Conservation (phyloP, 2,113 vertebrate species). For the Scartelaos histophorus region DNA sequence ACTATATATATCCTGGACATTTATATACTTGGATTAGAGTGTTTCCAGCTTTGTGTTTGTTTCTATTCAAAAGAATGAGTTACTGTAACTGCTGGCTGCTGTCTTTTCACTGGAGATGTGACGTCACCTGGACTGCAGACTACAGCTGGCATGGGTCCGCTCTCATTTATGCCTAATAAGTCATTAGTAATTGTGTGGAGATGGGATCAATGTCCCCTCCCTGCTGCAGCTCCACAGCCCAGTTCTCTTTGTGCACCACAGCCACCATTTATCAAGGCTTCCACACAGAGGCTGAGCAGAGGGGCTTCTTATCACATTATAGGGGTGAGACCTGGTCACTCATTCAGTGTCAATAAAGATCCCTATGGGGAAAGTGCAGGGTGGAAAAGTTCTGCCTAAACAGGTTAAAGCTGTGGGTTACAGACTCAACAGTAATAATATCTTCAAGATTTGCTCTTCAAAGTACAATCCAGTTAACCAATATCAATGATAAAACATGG, state of each 20-base stretch:
- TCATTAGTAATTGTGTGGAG: conserved; percentile 71
- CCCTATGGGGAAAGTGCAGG: conserved; percentile 11
- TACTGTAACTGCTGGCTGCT: conserved; percentile 1
- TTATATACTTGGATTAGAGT: too few species aligned
- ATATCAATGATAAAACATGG: too few species aligned
- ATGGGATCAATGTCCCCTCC: conserved; percentile 65
- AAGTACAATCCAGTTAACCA: not conserved
- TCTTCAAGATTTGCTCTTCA: not conserved
- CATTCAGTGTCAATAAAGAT: conserved; percentile 14
- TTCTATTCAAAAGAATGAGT: too few species aligned
- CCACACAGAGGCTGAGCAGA: conserved; percentile 19
- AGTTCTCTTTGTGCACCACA: conserved; percentile 30
- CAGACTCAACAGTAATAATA: not conserved
- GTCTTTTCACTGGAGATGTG: conserved; percentile 7
- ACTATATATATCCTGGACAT: too few species aligned
- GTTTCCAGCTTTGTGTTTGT: too few species aligned
- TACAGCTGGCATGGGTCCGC: conserved; percentile 58
- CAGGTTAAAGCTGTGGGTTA: not conserved
- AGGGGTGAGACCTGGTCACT: conserved; percentile 5
- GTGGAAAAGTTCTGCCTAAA: not conserved
- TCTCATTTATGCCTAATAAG: conserved; percentile 68
- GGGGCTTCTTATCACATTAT: conserved; percentile 28
- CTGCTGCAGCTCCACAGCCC: conserved; percentile 22
- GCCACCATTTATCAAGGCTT: conserved; percentile 30
- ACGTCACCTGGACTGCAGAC: conserved; percentile 24